These are phyloP conservation scores for Lapara coniferarum DNA, from an alignment of 2,888 invertebrate species.

Conservation along the genomic window DNA sequence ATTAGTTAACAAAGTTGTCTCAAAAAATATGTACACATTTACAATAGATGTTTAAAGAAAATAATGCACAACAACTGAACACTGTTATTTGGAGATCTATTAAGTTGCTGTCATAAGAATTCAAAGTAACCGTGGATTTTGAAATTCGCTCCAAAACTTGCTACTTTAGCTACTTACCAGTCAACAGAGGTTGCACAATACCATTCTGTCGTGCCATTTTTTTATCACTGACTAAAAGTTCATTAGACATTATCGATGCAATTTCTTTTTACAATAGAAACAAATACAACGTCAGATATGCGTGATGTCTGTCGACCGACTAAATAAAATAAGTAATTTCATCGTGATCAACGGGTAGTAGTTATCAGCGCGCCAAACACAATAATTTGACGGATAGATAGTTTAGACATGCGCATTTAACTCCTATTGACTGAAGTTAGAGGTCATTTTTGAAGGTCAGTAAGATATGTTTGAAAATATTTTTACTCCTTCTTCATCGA, in stretches of 20 bases:
- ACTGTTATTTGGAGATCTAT: not conserved
- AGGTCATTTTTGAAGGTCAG: conserved; percentile 70
- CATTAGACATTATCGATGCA: conserved; percentile 69
- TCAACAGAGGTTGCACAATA: conserved; percentile 94
- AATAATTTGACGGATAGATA: conserved; percentile 55
- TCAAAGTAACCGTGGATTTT: conserved; percentile 22
- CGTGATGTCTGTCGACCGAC: conserved; percentile 65
- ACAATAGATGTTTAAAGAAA: not conserved
- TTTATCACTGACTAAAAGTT: conserved; percentile 56
- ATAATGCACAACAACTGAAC: not conserved
- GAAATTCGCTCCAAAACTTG: conserved; percentile 57
- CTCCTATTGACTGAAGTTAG: conserved; percentile 60
- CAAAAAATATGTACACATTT: not conserved
- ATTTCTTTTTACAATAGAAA: conserved; percentile 41
- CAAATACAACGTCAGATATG: conserved; percentile 59
- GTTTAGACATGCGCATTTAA: conserved; percentile 70
- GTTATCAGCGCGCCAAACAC: conserved; percentile 79
- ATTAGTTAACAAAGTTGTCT: too few species aligned
- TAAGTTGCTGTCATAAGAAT: not conserved
- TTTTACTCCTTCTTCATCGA: too few species aligned
- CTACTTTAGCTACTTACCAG: conserved; percentile 85
- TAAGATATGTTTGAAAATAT: not conserved
- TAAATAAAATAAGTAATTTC: conserved; percentile 78
- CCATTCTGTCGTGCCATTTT: conserved; percentile 88
- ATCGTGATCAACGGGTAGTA: conserved; percentile 65